These are phyloP conservation scores for Pseudomugil gertrudae DNA, from an alignment of 2,797 vertebrate species.

Conservation along the genomic window DNA sequence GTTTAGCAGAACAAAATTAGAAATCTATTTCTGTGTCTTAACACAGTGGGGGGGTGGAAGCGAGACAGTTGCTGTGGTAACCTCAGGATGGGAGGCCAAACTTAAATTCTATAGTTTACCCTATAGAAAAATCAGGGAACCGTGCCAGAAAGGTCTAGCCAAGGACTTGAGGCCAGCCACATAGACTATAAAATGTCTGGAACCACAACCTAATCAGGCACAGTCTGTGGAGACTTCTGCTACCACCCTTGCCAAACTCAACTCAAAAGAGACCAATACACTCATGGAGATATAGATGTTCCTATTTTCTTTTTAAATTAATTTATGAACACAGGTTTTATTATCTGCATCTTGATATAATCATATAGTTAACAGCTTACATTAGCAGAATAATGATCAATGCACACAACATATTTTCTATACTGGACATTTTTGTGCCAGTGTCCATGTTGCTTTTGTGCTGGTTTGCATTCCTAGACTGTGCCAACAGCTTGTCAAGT, in stretches of 20 bases:
- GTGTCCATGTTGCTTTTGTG: conserved; percentile 73
- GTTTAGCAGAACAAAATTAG: conserved; percentile 48
- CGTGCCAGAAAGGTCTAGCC: conserved; percentile 74
- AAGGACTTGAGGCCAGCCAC: conserved; percentile 65
- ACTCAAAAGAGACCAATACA: conserved; percentile 15
- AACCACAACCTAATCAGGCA: conserved; percentile 58
- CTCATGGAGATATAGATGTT: conserved; percentile 13
- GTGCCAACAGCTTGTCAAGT: conserved; percentile 77
- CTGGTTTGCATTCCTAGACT: conserved; percentile 76
- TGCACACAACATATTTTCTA: conserved; percentile 43
- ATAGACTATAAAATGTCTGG: conserved; percentile 68
- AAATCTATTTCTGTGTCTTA: conserved; percentile 68
- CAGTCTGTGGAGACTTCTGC: conserved; percentile 35
- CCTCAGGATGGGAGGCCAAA: conserved; percentile 66
- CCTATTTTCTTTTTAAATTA: conserved; percentile 13
- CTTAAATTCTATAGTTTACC: conserved; percentile 76
- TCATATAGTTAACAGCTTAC: conserved; percentile 20
- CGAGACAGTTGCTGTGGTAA: conserved; percentile 82
- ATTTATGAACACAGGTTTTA: conserved; percentile 11
- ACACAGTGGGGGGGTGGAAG: conserved; percentile 63
- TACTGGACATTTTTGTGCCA: conserved; percentile 70
- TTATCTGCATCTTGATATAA: conserved; percentile 12
- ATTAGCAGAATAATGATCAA: conserved; percentile 30
- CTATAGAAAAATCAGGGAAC: conserved; percentile 77
- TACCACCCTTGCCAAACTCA: conserved; percentile 25